Evolutionary conservation across 1,140 invertebrate species (phyloP).

Genomic region (Ceratina japonica): DNA sequence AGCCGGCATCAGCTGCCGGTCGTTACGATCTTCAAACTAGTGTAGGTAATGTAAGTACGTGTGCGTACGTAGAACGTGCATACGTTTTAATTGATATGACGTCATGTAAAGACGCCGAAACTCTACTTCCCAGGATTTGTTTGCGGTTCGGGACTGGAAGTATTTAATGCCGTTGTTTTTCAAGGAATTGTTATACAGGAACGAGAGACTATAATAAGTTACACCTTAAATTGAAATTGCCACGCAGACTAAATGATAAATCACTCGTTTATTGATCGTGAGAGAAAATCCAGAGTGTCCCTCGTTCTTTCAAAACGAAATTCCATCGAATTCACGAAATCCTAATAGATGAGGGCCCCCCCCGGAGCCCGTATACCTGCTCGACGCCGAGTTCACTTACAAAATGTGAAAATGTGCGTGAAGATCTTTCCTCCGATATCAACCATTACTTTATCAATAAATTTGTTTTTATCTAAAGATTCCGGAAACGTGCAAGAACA

Average conservation of each 20-base stretch:
- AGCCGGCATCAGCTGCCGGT: conserved; percentile 56
- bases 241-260: neutral
- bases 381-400: neutral
- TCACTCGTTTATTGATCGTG: neutral
- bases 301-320: neutral
- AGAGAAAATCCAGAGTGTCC: neutral
- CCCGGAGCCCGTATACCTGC: conserved; percentile 13
- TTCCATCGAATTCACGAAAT: conserved; percentile 6
- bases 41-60: neutral
- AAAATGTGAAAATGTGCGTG: neutral
- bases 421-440: neutral
- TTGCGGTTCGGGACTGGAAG: neutral
- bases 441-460: neutral
- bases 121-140: conserved; percentile 59
- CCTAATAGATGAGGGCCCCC: conserved; percentile 31
- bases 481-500: neutral
- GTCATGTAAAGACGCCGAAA: conserved; percentile 51
- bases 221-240: neutral
- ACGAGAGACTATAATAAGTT: neutral
- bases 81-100: conserved; percentile 63
- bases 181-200: neutral
- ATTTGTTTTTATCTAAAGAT: neutral
- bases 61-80: conserved; percentile 22
- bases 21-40: conserved; percentile 30
- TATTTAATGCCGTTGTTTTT: neutral